Conservation (phyloP, 2,113 vertebrate species). For the Tautogolabrus adspersus region DNA sequence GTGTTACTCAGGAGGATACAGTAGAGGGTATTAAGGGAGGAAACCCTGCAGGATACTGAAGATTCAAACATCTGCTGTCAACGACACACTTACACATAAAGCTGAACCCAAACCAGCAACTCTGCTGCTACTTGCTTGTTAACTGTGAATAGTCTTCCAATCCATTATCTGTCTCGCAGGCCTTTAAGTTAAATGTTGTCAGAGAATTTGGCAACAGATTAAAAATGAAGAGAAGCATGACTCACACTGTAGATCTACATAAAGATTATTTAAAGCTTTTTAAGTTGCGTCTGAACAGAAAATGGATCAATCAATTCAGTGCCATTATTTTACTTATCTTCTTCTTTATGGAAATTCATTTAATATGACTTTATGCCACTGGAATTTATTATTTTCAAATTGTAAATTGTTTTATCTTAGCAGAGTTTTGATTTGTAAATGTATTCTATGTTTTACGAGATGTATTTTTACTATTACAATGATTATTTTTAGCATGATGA, state of each 20-base stretch:
- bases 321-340: conserved; percentile 64
- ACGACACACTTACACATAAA: not conserved
- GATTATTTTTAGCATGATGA: conserved; percentile 11
- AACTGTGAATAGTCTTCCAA: conserved; percentile 19
- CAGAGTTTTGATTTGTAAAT: conserved; percentile 59
- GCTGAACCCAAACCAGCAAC: not conserved
- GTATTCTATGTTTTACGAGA: conserved; percentile 44
- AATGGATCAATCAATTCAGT: conserved; percentile 50
- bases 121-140: not conserved
- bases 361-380: conserved; percentile 52
- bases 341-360: conserved; percentile 21
- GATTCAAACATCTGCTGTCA: not conserved
- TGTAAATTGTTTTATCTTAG: conserved; percentile 64
- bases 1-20: not conserved
- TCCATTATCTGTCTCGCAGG: not conserved
- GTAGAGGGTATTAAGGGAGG: not conserved
- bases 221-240: not conserved
- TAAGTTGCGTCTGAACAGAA: conserved; percentile 2
- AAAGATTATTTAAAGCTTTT: not conserved
- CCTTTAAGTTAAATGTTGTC: not conserved
- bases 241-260: conserved; percentile 7
- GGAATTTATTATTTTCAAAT: conserved; percentile 62
- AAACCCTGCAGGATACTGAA: not conserved
- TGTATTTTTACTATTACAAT: conserved; percentile 10
- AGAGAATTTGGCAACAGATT: not conserved